phyloP scores from a whole-genome alignment of 2,888 invertebrate genomes.

The Leucozona laternaria region DNA sequence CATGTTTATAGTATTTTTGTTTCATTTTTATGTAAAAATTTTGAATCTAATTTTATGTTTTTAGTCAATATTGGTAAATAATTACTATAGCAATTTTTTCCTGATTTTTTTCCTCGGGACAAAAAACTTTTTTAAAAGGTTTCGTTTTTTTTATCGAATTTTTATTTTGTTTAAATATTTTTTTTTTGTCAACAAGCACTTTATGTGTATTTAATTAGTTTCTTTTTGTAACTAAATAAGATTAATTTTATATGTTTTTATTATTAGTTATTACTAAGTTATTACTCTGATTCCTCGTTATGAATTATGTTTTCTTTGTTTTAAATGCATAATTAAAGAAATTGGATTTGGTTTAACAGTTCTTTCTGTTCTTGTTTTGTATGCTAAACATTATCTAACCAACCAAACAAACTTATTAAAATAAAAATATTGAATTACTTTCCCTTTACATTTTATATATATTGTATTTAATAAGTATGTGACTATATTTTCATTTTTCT shows the following conservation, averaged over 20 bases:
- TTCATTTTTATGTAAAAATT: slow-evolving; percentile 71
- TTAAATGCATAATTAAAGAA: slow-evolving; percentile 56
- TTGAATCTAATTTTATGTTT: slow-evolving; percentile 64
- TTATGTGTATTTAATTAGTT: slow-evolving; percentile 68
- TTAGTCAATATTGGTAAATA: slow-evolving; percentile 64
- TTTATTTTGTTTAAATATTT: slow-evolving; percentile 52
- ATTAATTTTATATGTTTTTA: slow-evolving; percentile 40
- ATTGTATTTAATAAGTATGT: slow-evolving; percentile 19
- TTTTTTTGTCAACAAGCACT: slow-evolving; percentile 68
- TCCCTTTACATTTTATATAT: slow-evolving; percentile 49
- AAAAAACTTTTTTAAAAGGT: slow-evolving; percentile 33
- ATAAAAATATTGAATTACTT: slow-evolving; percentile 32
- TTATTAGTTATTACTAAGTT: slow-evolving; percentile 37
- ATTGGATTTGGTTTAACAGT: slow-evolving; percentile 56
- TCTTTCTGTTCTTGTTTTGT: slow-evolving; percentile 19
- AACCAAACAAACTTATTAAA: slow-evolving; percentile 30
- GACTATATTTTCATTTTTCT: slow-evolving; percentile 53
- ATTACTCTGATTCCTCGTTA: slow-evolving; percentile 65
- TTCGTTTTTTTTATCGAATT: slow-evolving; percentile 58
- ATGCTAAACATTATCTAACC: slow-evolving; percentile 18
- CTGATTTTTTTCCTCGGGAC: slow-evolving; percentile 64
- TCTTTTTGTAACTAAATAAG: slow-evolving; percentile 49
- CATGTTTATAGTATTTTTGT: slow-evolving; percentile 62
- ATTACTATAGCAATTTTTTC: slow-evolving; percentile 69
- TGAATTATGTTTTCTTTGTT: slow-evolving; percentile 39